Conservation (phyloP, 2,888 invertebrate species). For the Cryptosula pallasiana region DNA sequence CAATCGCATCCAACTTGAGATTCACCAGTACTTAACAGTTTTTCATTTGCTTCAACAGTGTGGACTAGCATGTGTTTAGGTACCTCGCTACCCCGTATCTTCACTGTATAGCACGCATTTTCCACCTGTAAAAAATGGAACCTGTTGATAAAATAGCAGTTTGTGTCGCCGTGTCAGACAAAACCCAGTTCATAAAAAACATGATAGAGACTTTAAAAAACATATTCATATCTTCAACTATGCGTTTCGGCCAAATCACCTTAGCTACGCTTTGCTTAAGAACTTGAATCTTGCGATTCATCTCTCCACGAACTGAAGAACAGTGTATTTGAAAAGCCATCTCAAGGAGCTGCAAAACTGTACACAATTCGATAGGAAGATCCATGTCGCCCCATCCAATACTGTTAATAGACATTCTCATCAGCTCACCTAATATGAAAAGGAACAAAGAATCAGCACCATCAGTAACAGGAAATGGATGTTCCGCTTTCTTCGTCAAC, state of each 20-base stretch:
- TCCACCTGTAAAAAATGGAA: conserved; percentile 76
- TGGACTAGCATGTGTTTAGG: conserved; percentile 65
- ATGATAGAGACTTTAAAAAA: too few relatives aligned
- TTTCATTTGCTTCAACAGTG: not conserved
- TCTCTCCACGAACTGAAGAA: conserved; percentile 55
- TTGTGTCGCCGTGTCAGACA: too few relatives aligned
- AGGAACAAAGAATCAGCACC: too few relatives aligned
- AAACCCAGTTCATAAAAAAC: too few relatives aligned
- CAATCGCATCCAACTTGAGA: not conserved
- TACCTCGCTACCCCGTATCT: conserved; percentile 74
- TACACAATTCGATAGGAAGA: conserved; percentile 57
- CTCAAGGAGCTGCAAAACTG: not conserved
- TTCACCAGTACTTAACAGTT: not conserved
- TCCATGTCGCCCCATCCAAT: conserved; percentile 65
- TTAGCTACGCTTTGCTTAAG: conserved; percentile 69
- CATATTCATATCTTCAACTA: too few relatives aligned
- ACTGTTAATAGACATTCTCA: conserved; percentile 80
- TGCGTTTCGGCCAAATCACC: too few relatives aligned
- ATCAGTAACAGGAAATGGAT: too few relatives aligned
- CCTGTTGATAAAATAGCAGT: too few relatives aligned
- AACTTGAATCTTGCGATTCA: conserved; percentile 66
- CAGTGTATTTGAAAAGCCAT: not conserved
- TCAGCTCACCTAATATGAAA: conserved; percentile 63
- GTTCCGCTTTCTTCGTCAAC: too few relatives aligned
- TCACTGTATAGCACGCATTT: conserved; percentile 72